Evolutionary conservation across 1,140 invertebrate genomes (phyloP), one percentile per base, ranked within the genome.

Genomic region (Lucilia sericata): DNA sequence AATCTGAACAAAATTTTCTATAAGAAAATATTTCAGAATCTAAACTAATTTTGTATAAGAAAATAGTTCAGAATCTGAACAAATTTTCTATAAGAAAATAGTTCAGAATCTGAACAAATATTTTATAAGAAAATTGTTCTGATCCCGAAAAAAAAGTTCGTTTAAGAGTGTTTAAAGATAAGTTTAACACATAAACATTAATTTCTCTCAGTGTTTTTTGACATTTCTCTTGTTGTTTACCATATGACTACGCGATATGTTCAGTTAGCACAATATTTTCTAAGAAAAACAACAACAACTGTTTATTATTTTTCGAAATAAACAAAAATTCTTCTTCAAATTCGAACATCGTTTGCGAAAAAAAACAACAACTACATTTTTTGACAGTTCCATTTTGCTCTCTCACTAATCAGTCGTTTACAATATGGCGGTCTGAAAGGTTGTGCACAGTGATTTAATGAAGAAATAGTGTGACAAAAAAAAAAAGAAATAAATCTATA

Each of bases 371-470:
- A 3, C 2, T 17, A 30, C 25, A 1, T n/a, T 5, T 17, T 60
- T 60, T 70, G 65, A 70, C n/a, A 70, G 21, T 70, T 70, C 21
- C 0, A 70, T 8, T 70, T 25, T 3, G 65, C 65, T 25, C 19
- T 21, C 65, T 21, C 65, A 17, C 13, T 49, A 13, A 36, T 55
- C 55, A 84, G 83, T 84, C 83, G 75, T 70, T 81, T 70, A 19
- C 49, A 84, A 84, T 55, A 84, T 84, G 83, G 83, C 83, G 83
- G 55, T 78, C 55, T 80, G 36, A 74, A 17, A 42, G 55, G 83
- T 36, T 55, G 36, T 83, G 42, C 7, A 30, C 75, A 78, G 47
- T 78, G 34, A 5, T 42, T n/a, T 78, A 42, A 17, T 12, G 34
- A 10, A 49, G 25, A 13, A 78, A 19, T 34, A n/a, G 47, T 78